Base-by-base conservation (phyloP, 2,113 vertebrate genomes). In the Donacobius atricapilla region DNA sequence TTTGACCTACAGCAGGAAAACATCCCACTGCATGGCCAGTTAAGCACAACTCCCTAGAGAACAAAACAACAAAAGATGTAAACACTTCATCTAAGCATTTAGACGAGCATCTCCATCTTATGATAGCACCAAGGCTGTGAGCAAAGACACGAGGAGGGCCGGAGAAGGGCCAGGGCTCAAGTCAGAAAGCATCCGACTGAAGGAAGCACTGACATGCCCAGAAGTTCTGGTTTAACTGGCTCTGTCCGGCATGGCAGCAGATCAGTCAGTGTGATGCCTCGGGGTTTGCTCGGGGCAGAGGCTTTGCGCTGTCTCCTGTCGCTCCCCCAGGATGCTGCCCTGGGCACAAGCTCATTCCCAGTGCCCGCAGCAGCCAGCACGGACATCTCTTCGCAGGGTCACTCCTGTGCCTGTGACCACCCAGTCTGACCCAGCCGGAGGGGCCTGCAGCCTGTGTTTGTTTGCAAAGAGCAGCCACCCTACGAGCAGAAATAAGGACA, bases 221-320 rank as follows among this genome's bases (percentile, higher is more conserved):
- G 37, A 77, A 83, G 76, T 77, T 80, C 85, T 73, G 58, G 63
- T 63, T 90, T 72, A 45, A 28, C 70, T 24, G 73, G 30, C 33
- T 47, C 60, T 70, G 57, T 60, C 45, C 0, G 0, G 57, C 4
- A 1, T 0, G 4, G 14, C 83, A 61, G 51, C 14, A 60, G 66
- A 90, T 76, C 15, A 88, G 66, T 30, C 81, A 68, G 48, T 0
- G 1, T 0, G 1, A n/a, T 56, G 87, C 88, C 48, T 10, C 24
- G 48, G 57, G 88, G 19, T 19, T 53, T 71, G 66, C 85, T 80
- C 0, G 0, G 48, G 88, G 68, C 64, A 86, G 33, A 77, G 89
- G 30, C 37, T 68, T 44, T 1, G 0, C 0, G 2, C 33, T 68
- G 33, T 13, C 42, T 66, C 28, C 86, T 54, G 27, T 47, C 3